Evolutionary conservation across 37 sponge, comb jelly and placozoan genomes (phyloP).

Genomic region (Haliclona indistincta): DNA sequence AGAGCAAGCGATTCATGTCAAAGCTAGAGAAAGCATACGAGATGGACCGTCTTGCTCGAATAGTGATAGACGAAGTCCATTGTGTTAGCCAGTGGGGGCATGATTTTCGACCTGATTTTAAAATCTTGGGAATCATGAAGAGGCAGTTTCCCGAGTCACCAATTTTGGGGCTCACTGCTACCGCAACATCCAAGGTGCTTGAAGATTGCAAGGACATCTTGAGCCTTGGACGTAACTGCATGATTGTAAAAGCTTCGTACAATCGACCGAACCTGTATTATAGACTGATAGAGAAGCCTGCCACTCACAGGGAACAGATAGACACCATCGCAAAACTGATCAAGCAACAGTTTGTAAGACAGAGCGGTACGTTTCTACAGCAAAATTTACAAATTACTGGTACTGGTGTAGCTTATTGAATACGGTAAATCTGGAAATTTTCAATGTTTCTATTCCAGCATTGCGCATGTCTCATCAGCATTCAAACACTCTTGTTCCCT

Average conservation of each 20-base stretch:
- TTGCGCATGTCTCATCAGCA: too few relatives aligned
- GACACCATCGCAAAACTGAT: slow-evolving; percentile 68
- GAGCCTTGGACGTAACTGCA: slow-evolving; percentile 41
- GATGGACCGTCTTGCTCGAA: slow-evolving; percentile 59
- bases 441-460: too few relatives aligned
- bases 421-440: too few relatives aligned
- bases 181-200: slow-evolving; percentile 83
- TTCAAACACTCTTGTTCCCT: neutral
- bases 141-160: slow-evolving; percentile 85
- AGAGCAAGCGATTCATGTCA: slow-evolving; percentile 83
- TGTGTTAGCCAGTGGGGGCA: slow-evolving; percentile 99
- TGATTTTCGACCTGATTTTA: slow-evolving; percentile 97
- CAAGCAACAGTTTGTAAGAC: slow-evolving; percentile 55
- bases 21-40: slow-evolving; percentile 88
- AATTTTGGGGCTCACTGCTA: slow-evolving; percentile 94
- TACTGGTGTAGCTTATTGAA: too few relatives aligned
- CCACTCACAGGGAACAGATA: slow-evolving; percentile 44
- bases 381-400: too few relatives aligned
- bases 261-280: slow-evolving; percentile 88
- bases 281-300: slow-evolving; percentile 78
- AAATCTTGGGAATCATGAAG: slow-evolving; percentile 83
- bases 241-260: slow-evolving; percentile 80
- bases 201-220: slow-evolving; percentile 71
- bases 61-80: slow-evolving; percentile 97
- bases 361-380: slow-evolving; percentile 66